phyloP scores from a whole-genome alignment of 2,113 vertebrate genomes.

The Thermophis baileyi region DNA sequence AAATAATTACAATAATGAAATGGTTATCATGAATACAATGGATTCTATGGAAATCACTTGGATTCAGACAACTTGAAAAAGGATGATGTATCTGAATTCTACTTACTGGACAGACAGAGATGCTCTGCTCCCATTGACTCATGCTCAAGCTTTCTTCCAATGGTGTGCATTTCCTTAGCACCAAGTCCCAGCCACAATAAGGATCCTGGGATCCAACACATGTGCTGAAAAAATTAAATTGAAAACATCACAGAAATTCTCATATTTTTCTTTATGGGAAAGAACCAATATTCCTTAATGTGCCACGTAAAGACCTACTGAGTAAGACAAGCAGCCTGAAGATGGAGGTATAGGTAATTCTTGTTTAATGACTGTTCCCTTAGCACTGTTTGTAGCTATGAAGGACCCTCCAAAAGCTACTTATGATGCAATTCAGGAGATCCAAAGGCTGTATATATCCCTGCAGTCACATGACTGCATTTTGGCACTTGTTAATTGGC shows the following conservation, averaged over 20 bases:
- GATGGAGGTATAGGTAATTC: background rate
- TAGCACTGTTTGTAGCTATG: background rate
- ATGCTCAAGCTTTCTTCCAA: slow-evolving; percentile 93
- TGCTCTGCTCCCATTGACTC: slow-evolving; percentile 95
- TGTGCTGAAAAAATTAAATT: slow-evolving; percentile 70
- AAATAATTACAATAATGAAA: background rate
- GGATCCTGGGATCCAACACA: slow-evolving; percentile 93
- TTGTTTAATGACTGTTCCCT: background rate
- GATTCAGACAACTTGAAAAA: slow-evolving; percentile 4
- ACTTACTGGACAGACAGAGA: slow-evolving; percentile 89
- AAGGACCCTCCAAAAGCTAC: background rate
- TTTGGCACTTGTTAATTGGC: background rate
- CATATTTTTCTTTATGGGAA: background rate
- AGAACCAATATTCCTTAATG: background rate
- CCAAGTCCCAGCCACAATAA: slow-evolving; percentile 93
- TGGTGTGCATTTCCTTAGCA: slow-evolving; percentile 90
- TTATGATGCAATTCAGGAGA: background rate
- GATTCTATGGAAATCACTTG: background rate
- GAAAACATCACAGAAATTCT: background rate
- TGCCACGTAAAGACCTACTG: background rate
- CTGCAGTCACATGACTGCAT: background rate
- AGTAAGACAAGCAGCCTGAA: background rate
- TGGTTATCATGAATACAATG: background rate
- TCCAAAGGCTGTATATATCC: background rate
- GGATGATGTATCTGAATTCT: background rate